A percentile compares a stretch with the other conserved stretches of the same genome.
Evolutionary conservation across 1,140 invertebrate genomes (phyloP).

Genomic region (Onthophagus taurus): DNA sequence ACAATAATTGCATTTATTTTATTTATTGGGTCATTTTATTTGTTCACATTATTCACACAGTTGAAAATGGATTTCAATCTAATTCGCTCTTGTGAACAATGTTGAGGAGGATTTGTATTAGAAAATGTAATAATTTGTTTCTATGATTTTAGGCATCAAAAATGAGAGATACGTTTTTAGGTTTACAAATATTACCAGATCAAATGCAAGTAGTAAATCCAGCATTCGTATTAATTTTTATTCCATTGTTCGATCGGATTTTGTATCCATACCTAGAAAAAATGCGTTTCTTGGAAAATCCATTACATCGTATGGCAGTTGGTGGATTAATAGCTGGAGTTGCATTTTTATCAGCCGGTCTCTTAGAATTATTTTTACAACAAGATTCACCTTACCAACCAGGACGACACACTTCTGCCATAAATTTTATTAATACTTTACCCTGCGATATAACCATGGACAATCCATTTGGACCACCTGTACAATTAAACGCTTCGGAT

Average conservation of each 20-base stretch:
- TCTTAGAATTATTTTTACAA: slow-evolving; percentile 30
- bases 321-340: slow-evolving; percentile 48
- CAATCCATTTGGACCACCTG: slow-evolving; percentile 20
- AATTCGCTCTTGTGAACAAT: no score
- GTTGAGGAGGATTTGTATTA: no score
- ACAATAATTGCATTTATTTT: no score
- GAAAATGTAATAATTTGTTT: not conserved
- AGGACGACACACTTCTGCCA: slow-evolving; percentile 22
- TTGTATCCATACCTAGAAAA: slow-evolving; percentile 43
- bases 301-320: slow-evolving; percentile 54
- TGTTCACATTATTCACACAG: no score
- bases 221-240: slow-evolving; percentile 52
- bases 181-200: slow-evolving; percentile 47
- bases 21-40: no score
- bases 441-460: slow-evolving; percentile 27
- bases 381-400: slow-evolving; percentile 29
- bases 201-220: slow-evolving; percentile 61
- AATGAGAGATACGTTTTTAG: slow-evolving; percentile 51
- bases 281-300: slow-evolving; percentile 38
- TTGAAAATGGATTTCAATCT: no score
- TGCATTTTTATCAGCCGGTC: slow-evolving; percentile 27
- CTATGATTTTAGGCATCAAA: slow-evolving; percentile 55
- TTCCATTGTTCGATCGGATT: slow-evolving; percentile 53
- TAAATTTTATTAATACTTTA: slow-evolving; percentile 34
- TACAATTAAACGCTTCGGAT: slow-evolving; percentile 20